Percentiles rank a stretch among this genome's conserved stretches.
phyloP scores from a whole-genome alignment of 1,140 invertebrate species.

The Lordiphosa stackelbergi region DNA sequence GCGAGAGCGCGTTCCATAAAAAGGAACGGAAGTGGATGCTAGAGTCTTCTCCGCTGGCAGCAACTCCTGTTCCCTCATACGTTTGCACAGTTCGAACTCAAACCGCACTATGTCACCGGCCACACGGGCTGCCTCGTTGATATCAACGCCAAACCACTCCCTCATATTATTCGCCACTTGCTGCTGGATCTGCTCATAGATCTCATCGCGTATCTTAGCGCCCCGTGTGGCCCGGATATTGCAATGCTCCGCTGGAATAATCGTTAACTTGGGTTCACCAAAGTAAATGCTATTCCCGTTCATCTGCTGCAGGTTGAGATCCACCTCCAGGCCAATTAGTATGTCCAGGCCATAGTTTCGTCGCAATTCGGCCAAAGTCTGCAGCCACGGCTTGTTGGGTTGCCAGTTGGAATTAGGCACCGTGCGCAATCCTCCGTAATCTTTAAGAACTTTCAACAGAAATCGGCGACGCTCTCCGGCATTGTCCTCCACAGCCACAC shows the following conservation, averaged over 20 bases:
- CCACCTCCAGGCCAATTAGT: conserved; percentile 56
- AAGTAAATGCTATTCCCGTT: conserved; percentile 56
- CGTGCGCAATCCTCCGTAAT: conserved; percentile 47
- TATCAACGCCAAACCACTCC: conserved; percentile 47
- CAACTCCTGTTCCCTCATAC: conserved; percentile 41
- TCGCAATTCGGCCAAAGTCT: conserved; percentile 40
- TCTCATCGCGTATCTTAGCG: conserved; percentile 23
- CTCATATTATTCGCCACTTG: conserved; percentile 49
- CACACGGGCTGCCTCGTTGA: conserved; percentile 39
- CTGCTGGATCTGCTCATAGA: conserved; percentile 36
- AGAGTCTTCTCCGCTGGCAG: conserved; percentile 16
- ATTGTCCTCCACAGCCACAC: conserved; percentile 80
- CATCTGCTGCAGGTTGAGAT: conserved; percentile 45
- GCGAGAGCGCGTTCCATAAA: conserved; percentile 23
- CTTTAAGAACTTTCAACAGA: conserved; percentile 43
- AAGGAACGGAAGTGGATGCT: background rate
- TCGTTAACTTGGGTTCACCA: conserved; percentile 54
- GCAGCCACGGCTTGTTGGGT: conserved; percentile 44
- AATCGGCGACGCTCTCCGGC: conserved; percentile 31
- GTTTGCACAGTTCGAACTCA: conserved; percentile 67
- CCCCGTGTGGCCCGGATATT: conserved; percentile 21
- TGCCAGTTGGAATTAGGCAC: conserved; percentile 51
- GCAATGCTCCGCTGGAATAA: conserved; percentile 60
- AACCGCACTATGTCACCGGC: conserved; percentile 62
- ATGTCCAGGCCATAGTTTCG: conserved; percentile 64